phyloP scores from a whole-genome alignment of 2,113 vertebrate genomes.

The Egretta garzetta region DNA sequence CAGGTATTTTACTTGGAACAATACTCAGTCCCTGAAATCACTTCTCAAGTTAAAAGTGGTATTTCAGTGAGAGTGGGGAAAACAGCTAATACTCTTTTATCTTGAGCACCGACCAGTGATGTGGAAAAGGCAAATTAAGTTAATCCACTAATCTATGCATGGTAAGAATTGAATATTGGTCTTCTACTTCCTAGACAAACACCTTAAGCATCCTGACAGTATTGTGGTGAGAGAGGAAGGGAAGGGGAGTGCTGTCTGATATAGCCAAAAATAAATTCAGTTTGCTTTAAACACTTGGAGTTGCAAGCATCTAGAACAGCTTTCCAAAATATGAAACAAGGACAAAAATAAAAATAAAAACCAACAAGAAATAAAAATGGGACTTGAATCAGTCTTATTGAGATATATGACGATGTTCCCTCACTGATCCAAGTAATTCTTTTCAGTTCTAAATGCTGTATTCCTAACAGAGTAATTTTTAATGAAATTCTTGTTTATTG shows the following conservation, averaged over 20 bases:
- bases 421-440: background rate
- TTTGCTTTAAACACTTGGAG: background rate
- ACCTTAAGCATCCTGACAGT: background rate
- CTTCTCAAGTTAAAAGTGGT: background rate
- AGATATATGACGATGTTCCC: background rate
- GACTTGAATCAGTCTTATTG: background rate
- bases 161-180: background rate
- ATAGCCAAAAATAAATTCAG: background rate
- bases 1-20: background rate
- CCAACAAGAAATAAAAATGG: background rate
- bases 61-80: background rate
- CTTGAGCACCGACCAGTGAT: background rate
- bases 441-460: background rate
- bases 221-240: background rate
- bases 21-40: background rate
- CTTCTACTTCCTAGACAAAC: background rate
- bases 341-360: background rate
- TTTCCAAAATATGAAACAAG: background rate
- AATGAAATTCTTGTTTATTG: background rate
- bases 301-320: background rate
- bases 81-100: background rate
- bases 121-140: constrained; percentile 7
- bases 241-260: background rate
- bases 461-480: background rate
- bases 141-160: background rate